Evolutionary conservation across 2,888 invertebrate genomes (phyloP), one percentile per base, ranked within the genome.

Genomic region (Drosophila helvetica): DNA sequence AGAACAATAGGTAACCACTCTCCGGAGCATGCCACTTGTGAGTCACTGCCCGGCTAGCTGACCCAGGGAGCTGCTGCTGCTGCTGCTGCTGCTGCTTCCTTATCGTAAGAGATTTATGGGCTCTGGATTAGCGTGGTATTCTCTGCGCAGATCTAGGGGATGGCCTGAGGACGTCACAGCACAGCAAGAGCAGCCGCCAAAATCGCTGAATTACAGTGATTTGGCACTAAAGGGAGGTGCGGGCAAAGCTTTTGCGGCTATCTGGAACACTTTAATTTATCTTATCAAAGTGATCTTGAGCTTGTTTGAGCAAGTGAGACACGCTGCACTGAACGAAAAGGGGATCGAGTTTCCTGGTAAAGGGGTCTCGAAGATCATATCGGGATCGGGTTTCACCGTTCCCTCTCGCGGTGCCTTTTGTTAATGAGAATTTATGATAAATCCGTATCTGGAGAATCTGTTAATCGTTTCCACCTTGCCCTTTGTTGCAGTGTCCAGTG

Each of bases 221-320:
- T 70, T 72, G 47, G 74, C 82, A 85, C 50, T 77, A 81, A 78
- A 43, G 6, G 17, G 1, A 8, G 8, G 0, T 8, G 27, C 38
- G 30, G 18, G 8, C 47, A 64, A 18, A 27, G 18, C 47, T 42
- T 22, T 45, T 22, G 19, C 12, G 22, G 48, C 55, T 77, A 80
- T 78, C 78, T 75, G 54, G 65, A 59, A 67, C 70, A 74, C 54
- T 59, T 58, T 66, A 50, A 70, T 78, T 75, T 78, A 86, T 88
- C 88, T 86, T 86, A 86, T 86, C 85, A 81, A 86, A 81, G 42
- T 74, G 84, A 86, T 86, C 88, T 86, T 86, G 88, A 79, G 67
- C 55, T 60, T 55, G 63, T 58, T 64, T 68, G 52, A 50, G 27
- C 43, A 48, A n/a, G 38, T n/a, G 15, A n/a, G 38, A n/a, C 38